A percentile compares a stretch with the other conserved stretches of the same genome.
Evolutionary conservation across 30 jellyfish, hydroid and myxozoan species (phyloP).

Genomic region (Aurelia sp.): DNA sequence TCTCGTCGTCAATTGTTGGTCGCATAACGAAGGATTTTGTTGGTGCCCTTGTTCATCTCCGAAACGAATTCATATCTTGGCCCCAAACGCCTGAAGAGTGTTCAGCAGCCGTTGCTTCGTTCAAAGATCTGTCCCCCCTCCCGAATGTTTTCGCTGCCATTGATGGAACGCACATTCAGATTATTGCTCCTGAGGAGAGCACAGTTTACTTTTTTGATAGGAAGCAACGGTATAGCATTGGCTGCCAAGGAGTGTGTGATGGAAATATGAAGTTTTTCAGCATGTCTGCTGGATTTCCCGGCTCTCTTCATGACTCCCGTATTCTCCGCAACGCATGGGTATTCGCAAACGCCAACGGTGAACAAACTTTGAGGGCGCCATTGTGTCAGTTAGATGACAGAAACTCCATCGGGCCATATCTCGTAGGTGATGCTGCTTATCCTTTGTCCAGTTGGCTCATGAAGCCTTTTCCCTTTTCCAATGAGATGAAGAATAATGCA

Average conservation of each 20-base stretch:
- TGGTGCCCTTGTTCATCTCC: conserved; percentile 24
- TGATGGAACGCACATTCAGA: conserved; percentile 25
- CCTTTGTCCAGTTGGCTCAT: conserved; percentile 40
- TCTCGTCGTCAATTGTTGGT: conserved; percentile 16
- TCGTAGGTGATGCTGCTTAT: conserved; percentile 53
- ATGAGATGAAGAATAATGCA: neutral
- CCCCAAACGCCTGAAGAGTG: conserved; percentile 13
- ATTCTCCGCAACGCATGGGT: conserved; percentile 40
- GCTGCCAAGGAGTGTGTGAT: conserved; percentile 54
- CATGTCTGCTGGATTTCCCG: conserved; percentile 44
- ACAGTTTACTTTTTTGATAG: conserved; percentile 51
- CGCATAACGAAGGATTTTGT: conserved; percentile 40
- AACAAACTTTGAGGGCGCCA: neutral
- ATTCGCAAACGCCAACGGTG: conserved; percentile 7
- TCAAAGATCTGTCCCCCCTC: neutral
- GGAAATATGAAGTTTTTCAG: conserved; percentile 22
- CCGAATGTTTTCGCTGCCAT: conserved; percentile 45
- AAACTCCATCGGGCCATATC: conserved; percentile 6
- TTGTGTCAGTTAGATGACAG: neutral
- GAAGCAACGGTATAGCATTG: conserved; percentile 29
- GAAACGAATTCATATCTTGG: neutral
- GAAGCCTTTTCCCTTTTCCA: conserved; percentile 20
- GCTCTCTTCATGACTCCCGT: conserved; percentile 19
- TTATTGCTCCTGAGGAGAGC: conserved; percentile 22
- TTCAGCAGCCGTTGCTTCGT: neutral